Evolutionary conservation across 2,888 invertebrate genomes (phyloP), one percentile per base, ranked within the genome.

Genomic region (Hipparchia sbordonii): DNA sequence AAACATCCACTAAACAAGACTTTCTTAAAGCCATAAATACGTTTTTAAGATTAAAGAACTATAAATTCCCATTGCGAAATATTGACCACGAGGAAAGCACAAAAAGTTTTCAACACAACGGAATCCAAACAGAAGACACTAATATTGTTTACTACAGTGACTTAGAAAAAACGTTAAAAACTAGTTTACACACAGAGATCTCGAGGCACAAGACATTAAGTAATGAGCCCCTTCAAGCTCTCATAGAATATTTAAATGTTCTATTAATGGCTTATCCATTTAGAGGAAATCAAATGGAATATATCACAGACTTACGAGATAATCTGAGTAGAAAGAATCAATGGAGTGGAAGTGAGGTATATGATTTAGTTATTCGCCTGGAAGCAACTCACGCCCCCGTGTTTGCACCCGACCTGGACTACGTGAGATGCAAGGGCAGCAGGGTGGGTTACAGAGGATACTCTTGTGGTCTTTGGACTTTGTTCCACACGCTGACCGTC

Each of bases 401-500:
- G 7, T 96, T 95, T 79, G 79, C 80, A 77, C 89, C 94, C 7
- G 88, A 93, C 10, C 81, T 92, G 68, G 90, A 93, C 73, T 99
- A 97, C 95, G 89, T 97, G 54, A 96, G 96, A 2, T 99, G 99
- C 84, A 95, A 94, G 79, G 98, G 98, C 9, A 98, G 98, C 79
- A 94, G 95, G 72, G 89, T 95, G 0, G 94, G 95, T 74, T 96
- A 95, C 81, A 95, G 99, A 67, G 98, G 99, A 10, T 99, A 97
- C 87, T 97, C 98, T 0, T 99, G 99, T 89, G 97, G 98, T 0
- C 92, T 99, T 52, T 99, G 99, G 99, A 97, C 96, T 12, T 90
- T 98, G 79, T 99, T 99, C 85, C 99, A 99, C 85, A 97, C 96
- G 56, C 89, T 99, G 72, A 97, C 98, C 0, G 97, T 98, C 0